Conservation (phyloP, 1,140 invertebrate genomes). For the Copidosoma floridanum region DNA sequence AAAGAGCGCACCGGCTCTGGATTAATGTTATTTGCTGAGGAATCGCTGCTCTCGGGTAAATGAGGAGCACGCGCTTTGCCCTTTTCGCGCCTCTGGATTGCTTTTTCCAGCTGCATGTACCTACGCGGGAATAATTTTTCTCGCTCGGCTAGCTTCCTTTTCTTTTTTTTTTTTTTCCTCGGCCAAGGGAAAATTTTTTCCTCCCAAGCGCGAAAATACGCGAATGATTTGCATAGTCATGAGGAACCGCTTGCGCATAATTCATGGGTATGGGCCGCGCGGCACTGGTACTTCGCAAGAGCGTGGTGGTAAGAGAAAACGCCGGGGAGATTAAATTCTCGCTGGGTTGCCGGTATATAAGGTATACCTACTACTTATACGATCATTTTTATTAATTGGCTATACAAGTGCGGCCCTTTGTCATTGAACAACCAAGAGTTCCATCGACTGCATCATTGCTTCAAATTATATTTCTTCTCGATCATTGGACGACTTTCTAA, state of each 20-base stretch:
- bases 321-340: slow-evolving; percentile 12
- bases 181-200: neutral
- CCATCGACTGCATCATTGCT: neutral
- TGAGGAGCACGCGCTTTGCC: neutral
- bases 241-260: slow-evolving; percentile 10
- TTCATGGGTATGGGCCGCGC: neutral
- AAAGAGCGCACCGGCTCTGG: neutral
- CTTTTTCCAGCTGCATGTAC: neutral
- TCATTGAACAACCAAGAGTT: neutral
- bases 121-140: neutral
- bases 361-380: no score
- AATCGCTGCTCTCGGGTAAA: neutral
- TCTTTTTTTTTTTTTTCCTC: no score
- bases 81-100: neutral
- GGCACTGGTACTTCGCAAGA: neutral
- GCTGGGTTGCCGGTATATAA: no score
- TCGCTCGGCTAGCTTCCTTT: neutral
- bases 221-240: slow-evolving; percentile 25
- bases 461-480: no score
- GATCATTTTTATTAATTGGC: slow-evolving; percentile 25
- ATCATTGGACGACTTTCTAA: no score
- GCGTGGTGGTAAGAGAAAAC: neutral
- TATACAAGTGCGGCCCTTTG: slow-evolving; percentile 8
- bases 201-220: slow-evolving; percentile 18
- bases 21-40: slow-evolving; percentile 4